Percentiles rank a stretch among this genome's conserved stretches.
phyloP scores from a whole-genome alignment of 2,888 invertebrate genomes.

The Pimpla rufipes region DNA sequence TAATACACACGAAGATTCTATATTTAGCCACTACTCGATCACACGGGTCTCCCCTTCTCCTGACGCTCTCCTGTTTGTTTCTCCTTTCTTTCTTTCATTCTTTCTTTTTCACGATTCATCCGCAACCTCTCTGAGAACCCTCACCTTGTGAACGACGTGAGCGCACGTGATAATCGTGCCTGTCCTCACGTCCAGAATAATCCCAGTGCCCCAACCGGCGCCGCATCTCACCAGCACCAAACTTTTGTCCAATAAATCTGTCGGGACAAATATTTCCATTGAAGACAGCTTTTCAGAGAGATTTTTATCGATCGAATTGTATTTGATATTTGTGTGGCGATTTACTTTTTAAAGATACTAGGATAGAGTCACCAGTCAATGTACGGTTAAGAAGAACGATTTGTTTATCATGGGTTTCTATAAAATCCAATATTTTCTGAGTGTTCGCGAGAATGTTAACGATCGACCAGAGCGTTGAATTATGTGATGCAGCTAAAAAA shows the following conservation, averaged over 20 bases:
- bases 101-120: conserved; percentile 24
- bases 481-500: no score
- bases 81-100: background rate
- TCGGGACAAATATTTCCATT: conserved; percentile 66
- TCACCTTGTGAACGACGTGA: conserved; percentile 87
- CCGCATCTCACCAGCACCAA: conserved; percentile 88
- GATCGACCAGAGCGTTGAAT: no score
- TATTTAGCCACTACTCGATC: conserved; percentile 26
- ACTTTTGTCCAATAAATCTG: conserved; percentile 86
- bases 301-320: no score
- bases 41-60: background rate
- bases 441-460: no score
- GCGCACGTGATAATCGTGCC: conserved; percentile 88
- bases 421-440: no score
- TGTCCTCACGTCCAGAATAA: conserved; percentile 85
- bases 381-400: no score
- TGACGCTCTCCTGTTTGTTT: no score
- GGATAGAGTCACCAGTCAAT: no score
- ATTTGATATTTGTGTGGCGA: no score
- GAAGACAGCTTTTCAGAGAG: no score
- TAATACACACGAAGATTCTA: conserved; percentile 29
- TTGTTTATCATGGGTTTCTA: no score
- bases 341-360: no score
- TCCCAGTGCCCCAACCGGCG: conserved; percentile 88
- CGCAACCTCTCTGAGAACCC: conserved; percentile 60